phyloP scores from a whole-genome alignment of 2,797 vertebrate species.

The Malurus leucopterus region DNA sequence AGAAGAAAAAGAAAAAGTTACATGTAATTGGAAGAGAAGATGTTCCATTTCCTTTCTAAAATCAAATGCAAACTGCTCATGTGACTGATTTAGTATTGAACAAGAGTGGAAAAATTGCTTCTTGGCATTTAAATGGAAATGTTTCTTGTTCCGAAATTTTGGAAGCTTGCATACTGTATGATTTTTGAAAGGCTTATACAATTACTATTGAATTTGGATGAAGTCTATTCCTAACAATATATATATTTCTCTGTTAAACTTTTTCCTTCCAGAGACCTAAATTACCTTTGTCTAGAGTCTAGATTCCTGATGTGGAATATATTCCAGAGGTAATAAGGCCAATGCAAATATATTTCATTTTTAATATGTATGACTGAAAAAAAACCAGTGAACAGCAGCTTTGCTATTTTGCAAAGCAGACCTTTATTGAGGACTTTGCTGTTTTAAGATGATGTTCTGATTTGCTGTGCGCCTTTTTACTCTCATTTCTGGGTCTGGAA shows the following conservation, averaged over 20 bases:
- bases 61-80: slow-evolving; percentile 46
- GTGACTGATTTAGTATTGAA: slow-evolving; percentile 48
- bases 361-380: slow-evolving; percentile 59
- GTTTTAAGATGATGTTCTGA: slow-evolving; percentile 29
- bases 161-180: slow-evolving; percentile 60
- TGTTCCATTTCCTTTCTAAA: slow-evolving; percentile 61
- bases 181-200: slow-evolving; percentile 60
- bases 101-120: slow-evolving; percentile 40
- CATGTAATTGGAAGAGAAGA: slow-evolving; percentile 50
- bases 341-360: slow-evolving; percentile 58
- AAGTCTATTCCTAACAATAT: slow-evolving; percentile 53
- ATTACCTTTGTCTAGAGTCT: slow-evolving; percentile 51
- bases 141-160: slow-evolving; percentile 57
- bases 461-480: slow-evolving; percentile 33
- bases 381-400: slow-evolving; percentile 36
- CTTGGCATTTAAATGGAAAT: slow-evolving; percentile 59
- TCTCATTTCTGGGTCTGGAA: slow-evolving; percentile 36
- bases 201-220: slow-evolving; percentile 52
- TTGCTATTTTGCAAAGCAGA: slow-evolving; percentile 37
- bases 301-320: slow-evolving; percentile 53
- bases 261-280: slow-evolving; percentile 54
- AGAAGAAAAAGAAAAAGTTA: slow-evolving; percentile 43
- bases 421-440: not conserved
- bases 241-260: slow-evolving; percentile 66
- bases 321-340: slow-evolving; percentile 63